A percentile compares a stretch with the other conserved stretches of the same genome.
These are phyloP conservation scores for Acrocephalus scirpaceus DNA, from an alignment of 2,797 vertebrate species.

Conservation along the genomic window DNA sequence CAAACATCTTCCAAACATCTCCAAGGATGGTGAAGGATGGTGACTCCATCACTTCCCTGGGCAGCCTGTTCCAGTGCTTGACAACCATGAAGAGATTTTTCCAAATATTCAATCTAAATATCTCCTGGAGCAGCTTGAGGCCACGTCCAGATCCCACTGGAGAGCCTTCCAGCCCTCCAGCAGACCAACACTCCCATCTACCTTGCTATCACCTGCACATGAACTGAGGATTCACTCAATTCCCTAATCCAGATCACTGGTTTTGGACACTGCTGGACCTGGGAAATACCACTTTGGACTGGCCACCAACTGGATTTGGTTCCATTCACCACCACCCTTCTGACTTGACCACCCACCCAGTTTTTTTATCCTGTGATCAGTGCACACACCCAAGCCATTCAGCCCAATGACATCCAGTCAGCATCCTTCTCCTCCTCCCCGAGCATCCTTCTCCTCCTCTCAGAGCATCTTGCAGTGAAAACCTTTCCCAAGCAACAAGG, in stretches of 20 bases:
- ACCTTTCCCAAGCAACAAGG: not conserved
- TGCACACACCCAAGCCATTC: not conserved
- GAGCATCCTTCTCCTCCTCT: not conserved
- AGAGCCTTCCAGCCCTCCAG: not conserved
- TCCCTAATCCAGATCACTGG: not conserved
- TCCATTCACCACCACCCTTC: not conserved
- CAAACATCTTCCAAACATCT: not conserved
- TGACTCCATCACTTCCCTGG: not conserved
- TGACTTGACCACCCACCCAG: not conserved
- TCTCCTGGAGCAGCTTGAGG: not conserved
- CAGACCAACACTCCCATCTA: not conserved
- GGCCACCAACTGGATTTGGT: not conserved
- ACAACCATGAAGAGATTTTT: not conserved
- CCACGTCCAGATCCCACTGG: not conserved
- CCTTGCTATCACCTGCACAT: not conserved
- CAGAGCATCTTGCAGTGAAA: not conserved
- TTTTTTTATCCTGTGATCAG: not conserved
- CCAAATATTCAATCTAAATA: not conserved
- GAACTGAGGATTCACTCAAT: not conserved
- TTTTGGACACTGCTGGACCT: not conserved
- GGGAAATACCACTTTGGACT: not conserved
- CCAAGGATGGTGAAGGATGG: not conserved
- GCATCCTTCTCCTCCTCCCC: not conserved
- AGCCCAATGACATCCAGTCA: not conserved
- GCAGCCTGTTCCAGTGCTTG: not conserved